phyloP scores from a whole-genome alignment of 2,888 invertebrate species.

The Eristalis intricaria region DNA sequence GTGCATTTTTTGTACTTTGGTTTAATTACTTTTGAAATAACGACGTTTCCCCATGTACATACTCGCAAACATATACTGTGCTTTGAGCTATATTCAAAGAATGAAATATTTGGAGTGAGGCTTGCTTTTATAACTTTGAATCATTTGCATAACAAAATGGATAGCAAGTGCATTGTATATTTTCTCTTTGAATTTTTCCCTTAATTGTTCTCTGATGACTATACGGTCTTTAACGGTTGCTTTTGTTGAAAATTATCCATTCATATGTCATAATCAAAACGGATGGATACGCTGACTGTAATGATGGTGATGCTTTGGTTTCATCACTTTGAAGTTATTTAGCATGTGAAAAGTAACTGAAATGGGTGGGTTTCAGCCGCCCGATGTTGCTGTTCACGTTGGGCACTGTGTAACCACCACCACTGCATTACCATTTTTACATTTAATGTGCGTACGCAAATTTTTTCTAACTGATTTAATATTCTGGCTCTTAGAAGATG shows the following conservation, averaged over 20 bases:
- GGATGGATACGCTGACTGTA: constrained; percentile 37
- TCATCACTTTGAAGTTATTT: constrained; percentile 66
- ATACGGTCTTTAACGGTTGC: constrained; percentile 43
- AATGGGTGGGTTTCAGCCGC: constrained; percentile 37
- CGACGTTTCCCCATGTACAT: background rate
- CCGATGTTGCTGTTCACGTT: constrained; percentile 3
- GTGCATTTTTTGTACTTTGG: constrained; percentile 8
- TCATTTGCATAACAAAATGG: constrained; percentile 60
- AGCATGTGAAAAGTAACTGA: constrained; percentile 65
- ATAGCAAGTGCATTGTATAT: constrained; percentile 11
- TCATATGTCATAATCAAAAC: constrained; percentile 41
- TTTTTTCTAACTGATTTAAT: constrained; percentile 60
- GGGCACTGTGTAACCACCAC: constrained; percentile 37
- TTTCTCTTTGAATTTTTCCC: constrained; percentile 31
- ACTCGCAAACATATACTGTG: background rate
- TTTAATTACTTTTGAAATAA: constrained; percentile 39
- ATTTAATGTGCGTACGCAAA: background rate
- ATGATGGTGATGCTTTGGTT: constrained; percentile 38
- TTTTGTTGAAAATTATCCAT: constrained; percentile 58
- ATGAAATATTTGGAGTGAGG: background rate
- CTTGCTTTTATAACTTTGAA: constrained; percentile 16
- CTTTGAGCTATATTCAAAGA: background rate
- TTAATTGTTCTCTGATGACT: constrained; percentile 30
- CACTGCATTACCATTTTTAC: background rate
- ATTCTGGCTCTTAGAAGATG: constrained; percentile 40